phyloP scores from a whole-genome alignment of 2,113 vertebrate species.

The Cardinalis cardinalis region DNA sequence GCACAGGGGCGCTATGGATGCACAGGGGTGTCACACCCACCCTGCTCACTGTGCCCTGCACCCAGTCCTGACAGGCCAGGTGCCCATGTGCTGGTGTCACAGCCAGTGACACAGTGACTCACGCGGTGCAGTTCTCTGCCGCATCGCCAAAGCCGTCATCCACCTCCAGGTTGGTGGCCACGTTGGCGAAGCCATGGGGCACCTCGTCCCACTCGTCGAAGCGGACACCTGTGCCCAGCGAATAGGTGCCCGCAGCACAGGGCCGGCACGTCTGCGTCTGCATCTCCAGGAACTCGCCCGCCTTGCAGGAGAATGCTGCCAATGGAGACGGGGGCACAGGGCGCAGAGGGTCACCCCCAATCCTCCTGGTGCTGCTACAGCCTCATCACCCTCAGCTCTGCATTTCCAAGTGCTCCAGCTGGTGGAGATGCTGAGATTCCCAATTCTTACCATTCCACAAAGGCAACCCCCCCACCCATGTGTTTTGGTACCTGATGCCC shows the following conservation, averaged over 20 bases:
- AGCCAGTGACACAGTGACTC: constrained; percentile 34
- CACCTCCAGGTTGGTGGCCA: constrained; percentile 72
- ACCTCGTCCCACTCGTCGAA: constrained; percentile 92
- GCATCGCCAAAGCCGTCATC: constrained; percentile 14
- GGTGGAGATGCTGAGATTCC: neutral
- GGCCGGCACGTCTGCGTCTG: constrained; percentile 85
- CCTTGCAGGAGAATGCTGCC: constrained; percentile 89
- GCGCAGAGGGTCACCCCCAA: rapidly evolving
- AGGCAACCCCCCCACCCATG: neutral
- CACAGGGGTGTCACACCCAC: neutral
- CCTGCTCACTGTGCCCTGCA: rapidly evolving
- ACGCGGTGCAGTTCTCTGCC: constrained; percentile 83
- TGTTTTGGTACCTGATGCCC: neutral
- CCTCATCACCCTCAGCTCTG: neutral
- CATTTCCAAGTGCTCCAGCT: neutral
- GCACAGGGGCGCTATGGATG: neutral
- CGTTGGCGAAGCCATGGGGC: constrained; percentile 85
- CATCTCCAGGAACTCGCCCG: constrained; percentile 94
- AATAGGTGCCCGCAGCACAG: constrained; percentile 87
- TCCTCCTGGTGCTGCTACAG: constrained; percentile 29
- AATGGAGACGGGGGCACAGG: neutral
- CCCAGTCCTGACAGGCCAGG: neutral
- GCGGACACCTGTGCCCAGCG: constrained; percentile 85
- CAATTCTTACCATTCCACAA: neutral
- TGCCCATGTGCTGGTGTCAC: neutral